Conservation (phyloP, 1,140 invertebrate species). For the Mactra quadrangularis region DNA sequence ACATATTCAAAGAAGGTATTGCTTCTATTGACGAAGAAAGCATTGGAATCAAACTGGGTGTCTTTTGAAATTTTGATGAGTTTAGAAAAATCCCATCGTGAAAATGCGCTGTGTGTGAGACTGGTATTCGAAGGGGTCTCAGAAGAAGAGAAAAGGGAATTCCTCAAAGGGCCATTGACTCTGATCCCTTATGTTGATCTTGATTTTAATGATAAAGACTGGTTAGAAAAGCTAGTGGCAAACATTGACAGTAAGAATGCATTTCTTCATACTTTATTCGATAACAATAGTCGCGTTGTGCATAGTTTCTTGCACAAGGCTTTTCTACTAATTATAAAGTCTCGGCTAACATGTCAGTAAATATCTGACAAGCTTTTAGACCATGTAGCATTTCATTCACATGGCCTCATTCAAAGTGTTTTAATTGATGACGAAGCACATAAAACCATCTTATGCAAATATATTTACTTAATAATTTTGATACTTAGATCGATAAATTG, state of each 20-base stretch:
- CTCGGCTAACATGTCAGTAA: too few species aligned
- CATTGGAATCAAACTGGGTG: conserved; percentile 24
- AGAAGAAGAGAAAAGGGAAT: conserved; percentile 10
- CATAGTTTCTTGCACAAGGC: too few species aligned
- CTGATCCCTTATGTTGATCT: conserved; percentile 1
- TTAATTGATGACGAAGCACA: too few species aligned
- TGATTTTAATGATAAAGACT: conserved; percentile 18
- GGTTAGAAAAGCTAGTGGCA: background rate
- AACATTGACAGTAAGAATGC: conserved; percentile 33
- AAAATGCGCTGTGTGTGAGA: conserved; percentile 22
- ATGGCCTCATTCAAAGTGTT: too few species aligned
- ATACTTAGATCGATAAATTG: too few species aligned
- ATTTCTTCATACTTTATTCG: too few species aligned
- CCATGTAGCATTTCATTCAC: too few species aligned
- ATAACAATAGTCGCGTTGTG: too few species aligned
- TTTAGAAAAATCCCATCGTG: conserved; percentile 28
- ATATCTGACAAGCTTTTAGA: too few species aligned
- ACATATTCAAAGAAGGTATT: background rate
- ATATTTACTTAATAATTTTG: too few species aligned
- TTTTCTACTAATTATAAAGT: too few species aligned
- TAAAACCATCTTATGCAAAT: too few species aligned
- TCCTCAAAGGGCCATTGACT: background rate
- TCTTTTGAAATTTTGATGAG: conserved; percentile 32
- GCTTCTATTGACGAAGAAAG: conserved; percentile 10
- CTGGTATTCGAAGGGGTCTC: conserved; percentile 30